phyloP scores from a whole-genome alignment of 2,797 vertebrate genomes.

The Lateolabrax maculatus region DNA sequence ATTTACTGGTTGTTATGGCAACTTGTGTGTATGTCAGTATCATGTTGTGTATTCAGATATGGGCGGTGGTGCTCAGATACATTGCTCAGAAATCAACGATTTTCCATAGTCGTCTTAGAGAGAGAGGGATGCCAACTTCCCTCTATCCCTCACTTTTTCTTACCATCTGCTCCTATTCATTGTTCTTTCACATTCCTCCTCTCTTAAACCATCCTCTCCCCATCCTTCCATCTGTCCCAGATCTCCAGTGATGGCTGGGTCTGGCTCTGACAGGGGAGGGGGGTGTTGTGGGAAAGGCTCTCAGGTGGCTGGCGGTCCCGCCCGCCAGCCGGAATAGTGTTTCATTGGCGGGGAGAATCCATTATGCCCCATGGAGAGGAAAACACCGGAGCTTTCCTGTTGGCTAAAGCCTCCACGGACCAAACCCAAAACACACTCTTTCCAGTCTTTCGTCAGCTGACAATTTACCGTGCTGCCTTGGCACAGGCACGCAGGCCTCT shows the following conservation, averaged over 20 bases:
- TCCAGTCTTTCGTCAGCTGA: slow-evolving; percentile 83
- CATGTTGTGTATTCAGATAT: slow-evolving; percentile 63
- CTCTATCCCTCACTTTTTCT: slow-evolving; percentile 25
- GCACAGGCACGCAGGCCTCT: slow-evolving; percentile 67
- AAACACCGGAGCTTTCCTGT: slow-evolving; percentile 82
- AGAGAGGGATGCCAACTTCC: slow-evolving; percentile 47
- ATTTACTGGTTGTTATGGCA: slow-evolving; percentile 68
- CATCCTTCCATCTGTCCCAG: slow-evolving; percentile 71
- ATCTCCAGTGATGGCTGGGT: slow-evolving; percentile 60
- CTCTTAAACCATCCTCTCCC: slow-evolving; percentile 47
- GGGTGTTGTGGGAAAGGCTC: slow-evolving; percentile 75
- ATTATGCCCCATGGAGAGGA: slow-evolving; percentile 81
- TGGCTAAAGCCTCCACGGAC: slow-evolving; percentile 63
- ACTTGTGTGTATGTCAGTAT: slow-evolving; percentile 51
- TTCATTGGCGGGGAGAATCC: slow-evolving; percentile 87
- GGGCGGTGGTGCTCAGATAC: slow-evolving; percentile 54
- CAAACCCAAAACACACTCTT: slow-evolving; percentile 78
- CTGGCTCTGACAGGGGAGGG: slow-evolving; percentile 57
- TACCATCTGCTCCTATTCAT: slow-evolving; percentile 67
- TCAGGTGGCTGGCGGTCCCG: slow-evolving; percentile 74
- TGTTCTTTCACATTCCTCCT: slow-evolving; percentile 55
- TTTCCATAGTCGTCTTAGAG: slow-evolving; percentile 45
- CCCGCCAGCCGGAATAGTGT: slow-evolving; percentile 75
- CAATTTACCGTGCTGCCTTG: slow-evolving; percentile 73
- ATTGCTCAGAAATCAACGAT: slow-evolving; percentile 62